phyloP scores from a whole-genome alignment of 2,888 invertebrate genomes.

The Drosophila testacea region DNA sequence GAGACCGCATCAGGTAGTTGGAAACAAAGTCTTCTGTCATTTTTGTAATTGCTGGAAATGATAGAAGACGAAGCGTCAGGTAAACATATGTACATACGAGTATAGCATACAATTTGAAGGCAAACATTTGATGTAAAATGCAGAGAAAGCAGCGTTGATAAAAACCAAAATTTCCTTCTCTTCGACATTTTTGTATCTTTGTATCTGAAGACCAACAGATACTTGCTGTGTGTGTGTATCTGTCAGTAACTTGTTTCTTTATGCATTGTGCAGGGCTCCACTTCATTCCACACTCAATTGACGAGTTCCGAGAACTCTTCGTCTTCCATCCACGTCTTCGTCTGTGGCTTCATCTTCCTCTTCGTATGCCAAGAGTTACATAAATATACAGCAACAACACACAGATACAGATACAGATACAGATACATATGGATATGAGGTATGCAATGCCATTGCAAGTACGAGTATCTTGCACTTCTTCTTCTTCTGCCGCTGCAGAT shows the following conservation, averaged over 20 bases:
- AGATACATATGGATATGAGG: slow-evolving; percentile 9
- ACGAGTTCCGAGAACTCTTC: slow-evolving; percentile 56
- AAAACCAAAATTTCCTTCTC: slow-evolving; percentile 15
- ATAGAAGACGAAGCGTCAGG: slow-evolving; percentile 36
- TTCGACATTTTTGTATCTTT: slow-evolving; percentile 2
- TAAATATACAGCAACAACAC: slow-evolving; percentile 18
- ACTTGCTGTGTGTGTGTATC: slow-evolving; percentile 32
- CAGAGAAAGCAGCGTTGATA: slow-evolving; percentile 50
- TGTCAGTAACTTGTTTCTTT: slow-evolving; percentile 55
- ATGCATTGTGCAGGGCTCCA: slow-evolving; percentile 48
- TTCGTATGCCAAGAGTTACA: slow-evolving; percentile 17
- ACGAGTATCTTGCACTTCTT: background rate
- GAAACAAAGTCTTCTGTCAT: background rate
- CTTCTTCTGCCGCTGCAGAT: background rate
- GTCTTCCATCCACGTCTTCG: slow-evolving; percentile 15
- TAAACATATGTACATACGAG: slow-evolving; percentile 6
- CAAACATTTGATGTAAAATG: slow-evolving; percentile 36
- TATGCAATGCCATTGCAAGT: slow-evolving; percentile 31
- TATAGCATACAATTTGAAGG: slow-evolving; percentile 4
- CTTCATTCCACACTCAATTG: slow-evolving; percentile 52
- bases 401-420: slow-evolving; percentile 1
- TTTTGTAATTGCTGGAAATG: slow-evolving; percentile 27
- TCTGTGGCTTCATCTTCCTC: slow-evolving; percentile 7
- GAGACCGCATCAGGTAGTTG: slow-evolving; percentile 6
- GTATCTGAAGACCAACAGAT: slow-evolving; percentile 14